Evolutionary conservation across 2,797 vertebrate species (phyloP), one percentile per base, ranked within the genome.

Genomic region (Balearica regulorum): DNA sequence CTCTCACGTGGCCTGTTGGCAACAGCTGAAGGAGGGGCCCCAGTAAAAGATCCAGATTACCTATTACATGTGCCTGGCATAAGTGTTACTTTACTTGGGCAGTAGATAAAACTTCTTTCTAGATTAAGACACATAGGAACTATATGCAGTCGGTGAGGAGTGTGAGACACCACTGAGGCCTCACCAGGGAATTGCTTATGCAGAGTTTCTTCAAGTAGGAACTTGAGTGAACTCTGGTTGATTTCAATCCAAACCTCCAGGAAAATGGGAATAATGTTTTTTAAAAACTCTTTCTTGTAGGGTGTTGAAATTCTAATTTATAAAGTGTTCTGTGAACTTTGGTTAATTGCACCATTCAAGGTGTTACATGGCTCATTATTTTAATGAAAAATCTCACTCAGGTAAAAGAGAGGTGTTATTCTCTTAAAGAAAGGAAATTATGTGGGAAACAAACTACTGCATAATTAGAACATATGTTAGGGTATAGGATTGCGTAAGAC

Each of bases 301-400:
- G 24, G 31, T 75, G 51, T 48, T 78, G 35, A 86, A 86, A 91
- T 91, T 71, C 21, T 65, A 61, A 87, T 88, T 94, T 94, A 75
- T 88, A 35, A 83, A 86, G 17, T 76, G 39, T 72, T 91, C 44
- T 76, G n/a, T 90, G 69, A 93, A 66, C 73, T 90, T 91, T 55
- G 35, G 58, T 65, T 94, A 83, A 93, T 90, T 92, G n/a, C 33
- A 86, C 48, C 15, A n/a, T 81, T 93, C 71, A 86, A 89, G 69
- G 87, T 84, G 65, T 51, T 89, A 85, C 46, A 80, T 28, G 33
- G 53, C 57, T 94, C 72, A 89, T 93, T 93, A 91, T 91, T 91
- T 88, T 89, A 94, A 93, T 69, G 76, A 88, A 86, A 93, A 87
- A 71, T 71, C 51, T 84, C 76, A 54, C 11, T 8, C 29, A 82